These are phyloP conservation scores for Dissostichus mawsoni DNA, from an alignment of 2,113 vertebrate genomes.

Conservation along the genomic window DNA sequence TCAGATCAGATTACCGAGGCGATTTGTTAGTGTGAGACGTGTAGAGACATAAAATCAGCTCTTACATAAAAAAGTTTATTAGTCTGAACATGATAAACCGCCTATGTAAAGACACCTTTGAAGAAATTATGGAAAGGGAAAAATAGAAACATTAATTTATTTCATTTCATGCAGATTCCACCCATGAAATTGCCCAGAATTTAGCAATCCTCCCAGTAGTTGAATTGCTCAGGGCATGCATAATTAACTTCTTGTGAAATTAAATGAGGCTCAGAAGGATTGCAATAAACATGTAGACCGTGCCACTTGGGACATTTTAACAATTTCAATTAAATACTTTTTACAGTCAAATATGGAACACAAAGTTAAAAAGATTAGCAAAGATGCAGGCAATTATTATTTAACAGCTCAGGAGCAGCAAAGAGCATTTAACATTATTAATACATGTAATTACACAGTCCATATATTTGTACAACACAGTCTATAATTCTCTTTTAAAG, in stretches of 20 bases:
- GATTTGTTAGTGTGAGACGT: slow-evolving; percentile 37
- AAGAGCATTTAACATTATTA: neutral
- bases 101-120: neutral
- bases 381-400: slow-evolving; percentile 28
- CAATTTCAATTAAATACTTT: slow-evolving; percentile 38
- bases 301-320: slow-evolving; percentile 33
- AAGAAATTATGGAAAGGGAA: slow-evolving; percentile 22
- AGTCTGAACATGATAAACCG: slow-evolving; percentile 8
- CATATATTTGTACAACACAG: slow-evolving; percentile 1
- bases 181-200: slow-evolving; percentile 24
- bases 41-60: slow-evolving; percentile 11
- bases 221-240: slow-evolving; percentile 38
- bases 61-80: neutral
- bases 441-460: slow-evolving; percentile 16
- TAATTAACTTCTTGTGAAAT: slow-evolving; percentile 53
- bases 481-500: neutral
- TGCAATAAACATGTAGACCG: slow-evolving; percentile 29
- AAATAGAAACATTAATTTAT: slow-evolving; percentile 43
- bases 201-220: slow-evolving; percentile 14
- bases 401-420: neutral
- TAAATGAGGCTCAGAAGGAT: slow-evolving; percentile 35
- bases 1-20: slow-evolving; percentile 52
- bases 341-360: slow-evolving; percentile 29
- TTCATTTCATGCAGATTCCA: slow-evolving; percentile 47
- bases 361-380: slow-evolving; percentile 24